A percentile compares a stretch with the other conserved stretches of the same genome.
These are phyloP conservation scores for Prenolepis imparis DNA, from an alignment of 2,888 invertebrate genomes.

Conservation along the genomic window DNA sequence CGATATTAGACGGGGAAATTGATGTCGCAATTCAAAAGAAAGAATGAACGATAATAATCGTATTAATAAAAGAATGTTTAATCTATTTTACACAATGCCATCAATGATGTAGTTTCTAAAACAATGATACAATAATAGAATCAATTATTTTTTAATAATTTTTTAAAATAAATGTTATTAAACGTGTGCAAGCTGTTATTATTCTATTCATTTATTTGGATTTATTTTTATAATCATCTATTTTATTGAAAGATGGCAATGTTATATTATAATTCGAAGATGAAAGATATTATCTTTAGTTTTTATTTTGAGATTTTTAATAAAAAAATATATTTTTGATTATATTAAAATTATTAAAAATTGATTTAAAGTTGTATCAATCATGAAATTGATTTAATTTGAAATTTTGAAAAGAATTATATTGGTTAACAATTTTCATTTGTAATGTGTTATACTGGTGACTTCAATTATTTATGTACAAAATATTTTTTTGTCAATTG, in stretches of 20 bases:
- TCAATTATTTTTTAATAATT: slow-evolving; percentile 13
- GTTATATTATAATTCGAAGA: neutral
- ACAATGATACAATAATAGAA: neutral
- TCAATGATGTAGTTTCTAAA: neutral
- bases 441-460: neutral
- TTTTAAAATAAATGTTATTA: neutral
- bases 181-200: neutral
- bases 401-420: neutral
- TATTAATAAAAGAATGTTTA: neutral
- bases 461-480: neutral
- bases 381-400: neutral
- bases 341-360: neutral
- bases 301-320: neutral
- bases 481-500: slow-evolving; percentile 14
- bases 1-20: neutral
- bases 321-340: slow-evolving; percentile 14
- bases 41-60: neutral
- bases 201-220: slow-evolving; percentile 8
- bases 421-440: neutral
- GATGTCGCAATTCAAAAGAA: neutral
- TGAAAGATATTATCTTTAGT: neutral
- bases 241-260: neutral
- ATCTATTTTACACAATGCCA: neutral
- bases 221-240: neutral
- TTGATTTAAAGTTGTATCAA: neutral